Conservation (phyloP, 2,797 vertebrate genomes). For the Clarias platycephalus region DNA sequence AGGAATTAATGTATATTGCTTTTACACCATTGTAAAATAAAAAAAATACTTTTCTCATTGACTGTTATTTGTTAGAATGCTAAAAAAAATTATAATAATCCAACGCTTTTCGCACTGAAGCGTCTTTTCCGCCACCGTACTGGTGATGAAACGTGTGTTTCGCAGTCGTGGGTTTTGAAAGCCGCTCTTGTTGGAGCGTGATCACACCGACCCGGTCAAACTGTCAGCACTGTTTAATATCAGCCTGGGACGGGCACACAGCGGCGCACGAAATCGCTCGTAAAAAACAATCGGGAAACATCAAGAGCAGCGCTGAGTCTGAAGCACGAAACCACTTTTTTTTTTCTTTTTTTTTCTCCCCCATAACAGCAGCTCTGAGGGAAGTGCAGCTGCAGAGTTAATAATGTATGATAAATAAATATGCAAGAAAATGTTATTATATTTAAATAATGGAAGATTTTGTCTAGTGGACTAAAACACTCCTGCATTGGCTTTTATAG, state of each 20-base stretch:
- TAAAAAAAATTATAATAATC: not conserved
- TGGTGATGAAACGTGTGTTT: conserved; percentile 8
- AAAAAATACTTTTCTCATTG: not conserved
- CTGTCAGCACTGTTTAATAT: conserved; percentile 40
- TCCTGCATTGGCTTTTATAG: not conserved
- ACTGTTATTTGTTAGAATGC: not conserved
- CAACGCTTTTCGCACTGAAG: too few relatives aligned
- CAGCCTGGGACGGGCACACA: not conserved
- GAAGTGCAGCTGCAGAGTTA: not conserved
- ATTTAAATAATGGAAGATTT: not conserved
- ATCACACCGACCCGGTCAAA: not conserved
- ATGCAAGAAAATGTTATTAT: not conserved
- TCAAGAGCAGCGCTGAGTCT: not conserved
- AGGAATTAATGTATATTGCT: too few relatives aligned
- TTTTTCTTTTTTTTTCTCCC: not conserved
- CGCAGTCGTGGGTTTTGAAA: not conserved
- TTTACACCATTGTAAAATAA: too few relatives aligned
- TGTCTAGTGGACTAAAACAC: not conserved
- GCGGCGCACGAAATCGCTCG: too few relatives aligned
- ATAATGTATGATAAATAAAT: not conserved
- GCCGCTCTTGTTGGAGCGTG: not conserved
- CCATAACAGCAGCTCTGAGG: not conserved
- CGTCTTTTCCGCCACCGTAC: not conserved
- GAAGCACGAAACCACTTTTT: not conserved
- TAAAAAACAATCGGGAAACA: not conserved